phyloP scores from a whole-genome alignment of 2,797 vertebrate species.

The Micrastur ruficollis region DNA sequence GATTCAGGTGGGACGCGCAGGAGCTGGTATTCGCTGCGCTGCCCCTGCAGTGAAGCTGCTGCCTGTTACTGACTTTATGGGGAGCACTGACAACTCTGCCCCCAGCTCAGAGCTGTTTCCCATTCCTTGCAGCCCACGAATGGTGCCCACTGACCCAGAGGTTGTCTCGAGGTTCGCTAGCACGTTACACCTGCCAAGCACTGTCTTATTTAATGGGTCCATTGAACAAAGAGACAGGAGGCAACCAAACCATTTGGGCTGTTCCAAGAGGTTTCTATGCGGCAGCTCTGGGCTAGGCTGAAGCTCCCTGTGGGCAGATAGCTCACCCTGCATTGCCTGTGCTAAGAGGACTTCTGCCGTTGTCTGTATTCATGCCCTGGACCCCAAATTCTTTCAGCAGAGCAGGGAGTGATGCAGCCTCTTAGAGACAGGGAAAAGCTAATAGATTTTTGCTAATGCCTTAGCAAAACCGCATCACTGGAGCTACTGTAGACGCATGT shows the following conservation, averaged over 20 bases:
- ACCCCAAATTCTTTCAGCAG: background rate
- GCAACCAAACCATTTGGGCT: background rate
- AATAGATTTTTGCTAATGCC: background rate
- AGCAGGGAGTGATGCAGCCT: background rate
- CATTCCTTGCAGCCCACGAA: background rate
- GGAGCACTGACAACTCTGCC: background rate
- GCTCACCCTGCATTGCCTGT: background rate
- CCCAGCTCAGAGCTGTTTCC: background rate
- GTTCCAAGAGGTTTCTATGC: background rate
- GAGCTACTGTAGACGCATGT: background rate
- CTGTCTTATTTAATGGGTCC: fast-evolving
- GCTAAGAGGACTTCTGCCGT: background rate
- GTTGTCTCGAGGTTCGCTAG: background rate
- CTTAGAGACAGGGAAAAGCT: background rate
- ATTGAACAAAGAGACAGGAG: background rate
- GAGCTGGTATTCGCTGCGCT: background rate
- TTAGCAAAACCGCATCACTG: background rate
- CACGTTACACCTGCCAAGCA: background rate
- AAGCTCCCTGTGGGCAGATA: background rate
- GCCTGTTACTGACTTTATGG: background rate
- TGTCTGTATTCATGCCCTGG: background rate
- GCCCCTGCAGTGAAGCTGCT: background rate
- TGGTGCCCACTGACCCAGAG: fast-evolving
- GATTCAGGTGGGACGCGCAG: background rate
- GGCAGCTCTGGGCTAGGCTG: background rate